Evolutionary conservation across 30 jellyfish, hydroid and myxozoan genomes (phyloP).

Genomic region (Calvadosia cruxmelitensis): DNA sequence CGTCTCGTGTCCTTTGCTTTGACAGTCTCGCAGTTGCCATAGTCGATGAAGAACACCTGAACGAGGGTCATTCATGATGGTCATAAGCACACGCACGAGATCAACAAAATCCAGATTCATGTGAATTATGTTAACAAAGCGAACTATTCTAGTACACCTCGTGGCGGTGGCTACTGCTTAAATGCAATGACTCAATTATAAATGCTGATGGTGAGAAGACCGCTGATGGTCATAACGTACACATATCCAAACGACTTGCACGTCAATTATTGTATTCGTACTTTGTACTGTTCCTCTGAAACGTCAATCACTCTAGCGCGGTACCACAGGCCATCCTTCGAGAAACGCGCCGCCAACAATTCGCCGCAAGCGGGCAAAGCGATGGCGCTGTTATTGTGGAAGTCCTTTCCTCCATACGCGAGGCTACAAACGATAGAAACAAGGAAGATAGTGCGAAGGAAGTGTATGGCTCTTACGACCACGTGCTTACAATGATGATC

Average conservation of each 20-base stretch:
- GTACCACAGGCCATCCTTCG: slow-evolving; percentile 71
- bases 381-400: slow-evolving; percentile 24
- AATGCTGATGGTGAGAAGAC: no score
- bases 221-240: no score
- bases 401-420: slow-evolving; percentile 13
- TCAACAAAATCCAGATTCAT: not conserved
- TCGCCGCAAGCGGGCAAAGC: slow-evolving; percentile 51
- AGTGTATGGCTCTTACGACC: not conserved
- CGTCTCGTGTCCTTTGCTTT: slow-evolving; percentile 27
- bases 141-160: no score
- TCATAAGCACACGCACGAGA: no score
- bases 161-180: no score
- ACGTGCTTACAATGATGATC: not conserved
- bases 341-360: slow-evolving; percentile 52
- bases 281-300: slow-evolving; percentile 38
- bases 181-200: no score
- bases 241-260: no score
- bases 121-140: not conserved
- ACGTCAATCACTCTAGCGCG: slow-evolving; percentile 44
- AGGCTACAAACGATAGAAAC: not conserved
- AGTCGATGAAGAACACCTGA: slow-evolving; percentile 60
- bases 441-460: not conserved
- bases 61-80: not conserved
- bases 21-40: slow-evolving; percentile 65
- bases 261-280: no score